Conservation (phyloP, 2,797 vertebrate species). For the Champsocephalus gunnari region DNA sequence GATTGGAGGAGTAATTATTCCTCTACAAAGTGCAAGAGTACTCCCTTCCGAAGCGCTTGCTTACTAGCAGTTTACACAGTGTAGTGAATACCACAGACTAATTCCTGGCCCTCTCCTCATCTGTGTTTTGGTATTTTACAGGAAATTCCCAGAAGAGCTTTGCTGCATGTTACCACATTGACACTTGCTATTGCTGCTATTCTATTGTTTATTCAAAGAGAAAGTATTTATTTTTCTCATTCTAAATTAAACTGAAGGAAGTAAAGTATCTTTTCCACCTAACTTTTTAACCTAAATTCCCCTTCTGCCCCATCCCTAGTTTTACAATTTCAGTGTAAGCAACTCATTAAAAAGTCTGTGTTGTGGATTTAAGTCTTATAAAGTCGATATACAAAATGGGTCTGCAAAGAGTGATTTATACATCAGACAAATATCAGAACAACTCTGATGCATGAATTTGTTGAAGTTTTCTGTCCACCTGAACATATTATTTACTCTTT, state of each 20-base stretch:
- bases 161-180: background rate
- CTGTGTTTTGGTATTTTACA: background rate
- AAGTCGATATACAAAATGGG: too few relatives aligned
- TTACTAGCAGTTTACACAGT: slow-evolving; percentile 5
- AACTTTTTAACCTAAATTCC: too few relatives aligned
- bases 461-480: too few relatives aligned
- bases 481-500: too few relatives aligned
- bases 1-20: slow-evolving; percentile 25
- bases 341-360: too few relatives aligned
- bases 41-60: slow-evolving; percentile 14
- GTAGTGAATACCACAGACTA: slow-evolving; percentile 10
- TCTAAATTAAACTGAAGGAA: background rate
- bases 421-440: too few relatives aligned
- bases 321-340: too few relatives aligned
- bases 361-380: too few relatives aligned
- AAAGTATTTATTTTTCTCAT: background rate
- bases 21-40: background rate
- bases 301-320: too few relatives aligned
- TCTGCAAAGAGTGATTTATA: too few relatives aligned
- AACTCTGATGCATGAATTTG: too few relatives aligned
- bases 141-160: background rate
- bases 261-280: background rate
- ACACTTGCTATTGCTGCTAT: background rate
- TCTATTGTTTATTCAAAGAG: too few relatives aligned
- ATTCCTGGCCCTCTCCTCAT: background rate